phyloP scores from a whole-genome alignment of 1,140 invertebrate genomes.

The Drosophila prosaltans region DNA sequence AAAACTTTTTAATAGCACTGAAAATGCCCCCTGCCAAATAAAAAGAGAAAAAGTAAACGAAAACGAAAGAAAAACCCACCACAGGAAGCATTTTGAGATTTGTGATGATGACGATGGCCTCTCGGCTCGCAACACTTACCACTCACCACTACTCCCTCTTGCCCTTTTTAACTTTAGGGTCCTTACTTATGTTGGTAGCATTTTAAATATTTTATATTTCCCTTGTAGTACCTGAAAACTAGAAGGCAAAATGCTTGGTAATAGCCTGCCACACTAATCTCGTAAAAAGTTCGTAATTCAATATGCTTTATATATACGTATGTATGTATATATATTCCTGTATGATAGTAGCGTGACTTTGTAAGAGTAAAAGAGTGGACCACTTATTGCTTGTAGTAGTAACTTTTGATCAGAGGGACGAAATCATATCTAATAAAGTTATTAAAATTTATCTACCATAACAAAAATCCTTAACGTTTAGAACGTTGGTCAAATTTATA shows the following conservation, averaged over 20 bases:
- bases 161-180: conserved; percentile 5
- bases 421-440: too few species aligned
- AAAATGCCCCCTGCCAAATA: conserved; percentile 42
- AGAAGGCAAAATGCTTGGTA: neutral
- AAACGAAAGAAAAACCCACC: conserved; percentile 7
- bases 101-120: conserved; percentile 13
- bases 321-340: too few species aligned
- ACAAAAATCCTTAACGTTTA: too few species aligned
- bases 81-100: conserved; percentile 49
- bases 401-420: too few species aligned
- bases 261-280: neutral
- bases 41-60: neutral
- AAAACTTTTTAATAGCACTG: conserved; percentile 63
- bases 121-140: neutral
- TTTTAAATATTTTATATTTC: conserved; percentile 9
- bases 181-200: conserved; percentile 5
- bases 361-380: too few species aligned
- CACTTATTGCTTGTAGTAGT: too few species aligned
- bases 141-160: neutral
- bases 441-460: too few species aligned
- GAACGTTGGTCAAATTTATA: neutral
- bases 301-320: too few species aligned
- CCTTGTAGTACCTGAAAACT: neutral
- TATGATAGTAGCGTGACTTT: too few species aligned
- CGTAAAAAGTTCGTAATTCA: neutral